Evolutionary conservation across 2,113 vertebrate species (phyloP).

Genomic region (Saccopteryx leptura): DNA sequence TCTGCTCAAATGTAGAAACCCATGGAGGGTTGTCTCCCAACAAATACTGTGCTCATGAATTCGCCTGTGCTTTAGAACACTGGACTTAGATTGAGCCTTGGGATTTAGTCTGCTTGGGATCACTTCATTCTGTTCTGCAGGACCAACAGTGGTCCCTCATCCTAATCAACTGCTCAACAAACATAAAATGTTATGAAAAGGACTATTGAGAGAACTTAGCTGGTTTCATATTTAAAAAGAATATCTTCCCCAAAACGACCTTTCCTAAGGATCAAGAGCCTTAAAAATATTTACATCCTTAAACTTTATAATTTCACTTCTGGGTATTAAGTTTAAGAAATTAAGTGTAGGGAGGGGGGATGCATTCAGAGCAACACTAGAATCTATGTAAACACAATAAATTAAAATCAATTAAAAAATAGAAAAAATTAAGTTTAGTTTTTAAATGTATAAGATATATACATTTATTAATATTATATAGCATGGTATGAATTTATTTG

Average conservation of each 20-base stretch:
- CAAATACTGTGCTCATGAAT: background rate
- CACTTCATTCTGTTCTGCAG: background rate
- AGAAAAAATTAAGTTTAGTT: too few species aligned
- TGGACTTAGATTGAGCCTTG: background rate
- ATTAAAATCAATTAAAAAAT: too few species aligned
- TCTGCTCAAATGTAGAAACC: background rate
- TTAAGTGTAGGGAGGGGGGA: background rate
- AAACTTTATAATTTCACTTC: slow-evolving; percentile 44
- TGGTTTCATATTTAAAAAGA: background rate
- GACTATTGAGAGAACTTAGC: background rate
- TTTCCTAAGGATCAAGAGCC: background rate
- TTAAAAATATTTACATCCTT: slow-evolving; percentile 20
- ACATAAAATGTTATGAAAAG: background rate
- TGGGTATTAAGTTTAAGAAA: slow-evolving; percentile 21
- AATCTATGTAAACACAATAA: too few species aligned
- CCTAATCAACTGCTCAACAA: background rate
- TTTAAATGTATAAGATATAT: background rate
- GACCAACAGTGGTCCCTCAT: background rate
- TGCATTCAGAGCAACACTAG: too few species aligned
- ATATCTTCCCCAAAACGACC: background rate
- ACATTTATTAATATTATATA: background rate
- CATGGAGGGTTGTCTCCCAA: background rate
- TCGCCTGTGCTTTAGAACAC: background rate
- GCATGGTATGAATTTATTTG: background rate
- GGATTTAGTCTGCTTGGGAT: background rate